Base-by-base conservation (phyloP, 1,140 invertebrate genomes). In the Daktulosphaira vitifoliae region DNA sequence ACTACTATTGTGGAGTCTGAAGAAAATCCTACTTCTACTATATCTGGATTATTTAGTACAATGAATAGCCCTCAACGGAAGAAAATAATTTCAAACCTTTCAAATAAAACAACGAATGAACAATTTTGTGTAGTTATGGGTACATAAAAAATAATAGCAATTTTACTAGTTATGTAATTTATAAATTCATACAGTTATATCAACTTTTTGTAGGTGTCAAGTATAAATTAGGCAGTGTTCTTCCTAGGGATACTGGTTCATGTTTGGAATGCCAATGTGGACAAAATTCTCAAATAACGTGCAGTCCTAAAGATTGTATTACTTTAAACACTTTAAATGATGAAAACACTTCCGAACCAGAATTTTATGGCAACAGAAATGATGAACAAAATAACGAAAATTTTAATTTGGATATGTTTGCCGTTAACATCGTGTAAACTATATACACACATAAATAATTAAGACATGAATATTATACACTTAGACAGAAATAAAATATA, bases 261-360 rank as follows among this genome's bases (percentile, higher is more conserved):
- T 85, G 83, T 72, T 76, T 84, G 66, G 82, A 84, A 73, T 85
- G 83, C 72, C 78, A 81, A 69, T 85, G 83, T 69, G 81, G 80
- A 50, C 73, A 77, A 59, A 80, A 78, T 68, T 82, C 81, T n/a
- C 79, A 82, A 52, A 79, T 85, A 68, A 82, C 82, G 65, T 85
- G 83, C 71, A 82, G 81, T 44, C 83, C 83, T 18, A 75, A 78
- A 67, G 80, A 82, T 69, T 72, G 71, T 29, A 54, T 65, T 20
- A 48, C 42, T 23, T 62, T 62, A 7, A 62, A 59, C 44, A 26
- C 54, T 13, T 20, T 59, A 2, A n/a, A 6, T 6, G 56, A 48
- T 6, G 23, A 62, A 5, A 46, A 52, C 9, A 52, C 46, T 0
- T 38, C 46, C 38, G 64, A 50, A 65, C 64, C 64, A n/a, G 54